phyloP scores from a whole-genome alignment of 2,113 vertebrate genomes.

The Sula dactylatra region DNA sequence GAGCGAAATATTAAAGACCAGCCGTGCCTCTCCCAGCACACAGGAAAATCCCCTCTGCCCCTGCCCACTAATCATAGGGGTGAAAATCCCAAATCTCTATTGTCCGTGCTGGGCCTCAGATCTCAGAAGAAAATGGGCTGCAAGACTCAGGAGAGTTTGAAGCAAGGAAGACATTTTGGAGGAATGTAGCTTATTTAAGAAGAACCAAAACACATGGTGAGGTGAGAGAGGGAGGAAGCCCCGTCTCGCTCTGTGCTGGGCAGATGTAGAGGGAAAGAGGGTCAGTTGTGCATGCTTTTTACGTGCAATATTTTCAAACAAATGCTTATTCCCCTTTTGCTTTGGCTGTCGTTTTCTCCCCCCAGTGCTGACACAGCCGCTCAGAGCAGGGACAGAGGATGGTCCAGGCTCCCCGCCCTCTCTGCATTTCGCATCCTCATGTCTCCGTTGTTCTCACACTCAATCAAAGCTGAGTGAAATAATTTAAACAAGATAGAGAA shows the following conservation, averaged over 20 bases:
- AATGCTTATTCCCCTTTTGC: not conserved
- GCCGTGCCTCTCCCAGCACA: not conserved
- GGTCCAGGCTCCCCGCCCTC: not conserved
- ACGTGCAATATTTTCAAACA: not conserved
- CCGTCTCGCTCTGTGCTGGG: accelerated
- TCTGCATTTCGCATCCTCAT: not conserved
- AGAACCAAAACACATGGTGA: not conserved
- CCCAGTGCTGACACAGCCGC: not conserved
- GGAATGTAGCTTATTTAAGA: not conserved
- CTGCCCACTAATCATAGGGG: not conserved
- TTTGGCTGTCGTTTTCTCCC: not conserved
- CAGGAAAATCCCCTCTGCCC: not conserved
- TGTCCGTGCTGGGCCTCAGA: not conserved
- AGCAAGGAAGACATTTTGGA: not conserved
- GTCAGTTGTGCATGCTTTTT: not conserved
- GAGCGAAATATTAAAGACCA: slow-evolving; percentile 25
- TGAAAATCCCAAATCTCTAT: not conserved
- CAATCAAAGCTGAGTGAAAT: not conserved
- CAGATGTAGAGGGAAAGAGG: not conserved
- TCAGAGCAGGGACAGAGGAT: not conserved
- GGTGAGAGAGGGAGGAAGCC: not conserved
- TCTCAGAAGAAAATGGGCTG: not conserved
- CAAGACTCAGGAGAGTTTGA: not conserved
- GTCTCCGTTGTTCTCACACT: not conserved
- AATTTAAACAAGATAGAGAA: not conserved